A percentile compares a stretch with the other conserved stretches of the same genome.
Evolutionary conservation across 2,797 vertebrate genomes (phyloP).

Genomic region (Hafferia zeledoni): DNA sequence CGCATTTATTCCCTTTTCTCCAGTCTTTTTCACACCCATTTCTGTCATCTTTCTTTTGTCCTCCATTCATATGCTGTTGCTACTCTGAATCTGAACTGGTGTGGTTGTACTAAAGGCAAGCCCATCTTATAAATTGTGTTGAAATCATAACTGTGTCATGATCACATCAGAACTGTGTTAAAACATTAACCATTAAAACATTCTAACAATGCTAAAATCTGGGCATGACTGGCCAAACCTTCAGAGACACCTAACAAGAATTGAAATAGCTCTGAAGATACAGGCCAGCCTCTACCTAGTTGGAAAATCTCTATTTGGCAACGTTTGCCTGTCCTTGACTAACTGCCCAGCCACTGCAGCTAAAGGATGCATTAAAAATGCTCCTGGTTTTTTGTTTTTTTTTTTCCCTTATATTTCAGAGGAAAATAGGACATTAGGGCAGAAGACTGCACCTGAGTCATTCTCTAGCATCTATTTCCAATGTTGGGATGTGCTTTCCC

Average conservation of each 20-base stretch:
- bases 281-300: background rate
- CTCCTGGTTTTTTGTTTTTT: background rate
- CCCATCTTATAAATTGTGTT: background rate
- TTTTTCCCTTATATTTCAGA: background rate
- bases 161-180: background rate
- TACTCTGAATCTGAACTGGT: background rate
- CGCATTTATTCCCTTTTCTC: background rate
- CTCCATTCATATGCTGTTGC: background rate
- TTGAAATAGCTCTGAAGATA: background rate
- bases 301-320: slow-evolving; percentile 46
- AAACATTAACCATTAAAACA: background rate
- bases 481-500: background rate
- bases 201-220: background rate
- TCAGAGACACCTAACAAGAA: background rate
- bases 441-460: slow-evolving; percentile 19
- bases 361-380: background rate
- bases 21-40: background rate
- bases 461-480: slow-evolving; percentile 12
- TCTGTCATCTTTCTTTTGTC: slow-evolving; percentile 22
- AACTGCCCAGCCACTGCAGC: slow-evolving; percentile 4
- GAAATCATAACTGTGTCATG: background rate
- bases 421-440: background rate
- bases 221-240: background rate
- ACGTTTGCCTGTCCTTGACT: background rate
- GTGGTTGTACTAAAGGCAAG: background rate